A percentile compares a stretch with the other conserved stretches of the same genome.
phyloP scores from a whole-genome alignment of 2,113 vertebrate species.

The Gymnorhina tibicen region DNA sequence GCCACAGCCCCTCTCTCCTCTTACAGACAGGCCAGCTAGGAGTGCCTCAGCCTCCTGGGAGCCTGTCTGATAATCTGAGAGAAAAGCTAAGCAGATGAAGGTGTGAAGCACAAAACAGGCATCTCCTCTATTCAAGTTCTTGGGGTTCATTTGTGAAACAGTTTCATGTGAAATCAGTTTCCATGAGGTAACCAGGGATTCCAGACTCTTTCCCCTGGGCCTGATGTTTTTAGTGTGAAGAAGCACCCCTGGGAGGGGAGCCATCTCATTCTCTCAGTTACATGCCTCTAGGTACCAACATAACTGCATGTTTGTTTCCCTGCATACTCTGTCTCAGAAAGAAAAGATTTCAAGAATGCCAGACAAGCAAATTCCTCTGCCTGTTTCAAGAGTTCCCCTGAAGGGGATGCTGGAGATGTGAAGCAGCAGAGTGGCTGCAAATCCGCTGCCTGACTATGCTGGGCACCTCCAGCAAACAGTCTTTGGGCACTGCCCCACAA shows the following conservation, averaged over 20 bases:
- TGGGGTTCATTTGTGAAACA: background rate
- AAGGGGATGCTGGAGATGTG: background rate
- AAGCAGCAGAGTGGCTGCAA: background rate
- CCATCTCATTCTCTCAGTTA: background rate
- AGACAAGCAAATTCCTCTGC: background rate
- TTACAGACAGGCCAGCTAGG: background rate
- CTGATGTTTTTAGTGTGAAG: background rate
- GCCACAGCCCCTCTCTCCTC: background rate
- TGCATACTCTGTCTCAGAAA: background rate
- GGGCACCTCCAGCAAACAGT: background rate
- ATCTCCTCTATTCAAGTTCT: background rate
- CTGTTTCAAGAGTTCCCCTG: background rate
- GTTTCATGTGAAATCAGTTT: background rate
- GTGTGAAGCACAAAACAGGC: background rate
- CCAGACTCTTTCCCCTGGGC: background rate
- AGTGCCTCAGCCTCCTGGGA: background rate
- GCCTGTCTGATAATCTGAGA: background rate
- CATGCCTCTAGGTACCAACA: background rate
- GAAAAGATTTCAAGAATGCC: background rate
- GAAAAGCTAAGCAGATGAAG: background rate
- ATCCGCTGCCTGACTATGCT: rapidly evolving
- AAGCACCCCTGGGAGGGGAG: background rate
- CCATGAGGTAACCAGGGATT: background rate
- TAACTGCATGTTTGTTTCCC: background rate
- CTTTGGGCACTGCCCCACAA: background rate